Base-by-base conservation (phyloP, 2,888 invertebrate genomes). In the Tetragonula carbonaria region DNA sequence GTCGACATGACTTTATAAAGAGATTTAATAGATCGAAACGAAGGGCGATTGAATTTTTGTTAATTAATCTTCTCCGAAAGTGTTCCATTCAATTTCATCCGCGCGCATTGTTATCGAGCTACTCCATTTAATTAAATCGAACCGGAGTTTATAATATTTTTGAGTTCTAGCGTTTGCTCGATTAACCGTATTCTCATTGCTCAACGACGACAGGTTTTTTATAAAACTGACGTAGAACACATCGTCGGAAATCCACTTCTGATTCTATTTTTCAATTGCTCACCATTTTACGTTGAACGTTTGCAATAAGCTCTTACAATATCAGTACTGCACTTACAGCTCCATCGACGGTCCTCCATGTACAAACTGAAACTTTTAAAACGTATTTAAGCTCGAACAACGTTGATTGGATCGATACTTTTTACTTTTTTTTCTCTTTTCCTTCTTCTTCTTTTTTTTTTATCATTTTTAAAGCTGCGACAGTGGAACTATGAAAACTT, bases 111-210 rank as follows among this genome's bases (percentile, higher is more conserved):
- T 53, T 59, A 59, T 28, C 8, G n/a, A 18, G 18, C 4, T 21
- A 8, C 3, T 16, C 21, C 59, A 74, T 62, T 71, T 55, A 74
- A 82, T 82, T 80, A 80, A 74, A 75, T 71, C 38, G 51, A 16
- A 55, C 73, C 8, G 45, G 14, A 16, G 62, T 65, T 66, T 53
- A 18, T 51, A 38, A 65, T 18, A 57, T 71, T 74, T 75, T 74
- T 51, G n/a, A 53, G n/a, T 63, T 75, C 59, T 14, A 50, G 13
- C 28, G 28, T 45, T 66, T 23, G 45, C 71, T 66, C 59, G 14
- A 72, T 72, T 75, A 75, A 72, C 33, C 66, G 33, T 67, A 16
- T 23, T 21, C 72, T 38, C 70, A 50, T 8, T 53, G 23, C 4
- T 11, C 16, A 8, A 18, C 21, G 45, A 18, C 55, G 5, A 45